Percentiles rank a stretch among this genome's conserved stretches.
Evolutionary conservation across 2,888 invertebrate species (phyloP).

Genomic region (Ecliptopera silaceata): DNA sequence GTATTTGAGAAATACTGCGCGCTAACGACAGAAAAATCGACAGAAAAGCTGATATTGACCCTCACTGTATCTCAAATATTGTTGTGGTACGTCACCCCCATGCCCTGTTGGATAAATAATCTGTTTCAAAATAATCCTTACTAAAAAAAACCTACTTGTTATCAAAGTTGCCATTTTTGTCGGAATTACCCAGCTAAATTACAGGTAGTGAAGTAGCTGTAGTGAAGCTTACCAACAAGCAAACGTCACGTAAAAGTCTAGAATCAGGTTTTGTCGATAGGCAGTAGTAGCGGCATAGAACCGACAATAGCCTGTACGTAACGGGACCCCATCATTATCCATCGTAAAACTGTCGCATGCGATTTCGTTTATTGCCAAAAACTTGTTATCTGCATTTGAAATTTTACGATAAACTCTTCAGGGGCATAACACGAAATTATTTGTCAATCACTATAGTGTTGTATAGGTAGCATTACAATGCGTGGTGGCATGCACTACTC

Average conservation of each 20-base stretch:
- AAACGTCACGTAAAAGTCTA: slow-evolving; percentile 11
- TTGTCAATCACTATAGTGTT: too few relatives aligned
- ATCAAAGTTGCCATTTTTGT: not conserved
- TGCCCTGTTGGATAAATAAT: too few relatives aligned
- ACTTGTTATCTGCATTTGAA: slow-evolving; percentile 8
- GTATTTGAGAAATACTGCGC: too few relatives aligned
- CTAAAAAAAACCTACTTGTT: too few relatives aligned
- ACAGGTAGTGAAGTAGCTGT: not conserved
- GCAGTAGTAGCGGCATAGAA: slow-evolving; percentile 11
- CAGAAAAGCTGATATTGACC: too few relatives aligned
- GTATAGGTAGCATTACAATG: too few relatives aligned
- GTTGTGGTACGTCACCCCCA: too few relatives aligned
- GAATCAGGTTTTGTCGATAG: slow-evolving; percentile 12
- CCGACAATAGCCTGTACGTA: slow-evolving; percentile 10
- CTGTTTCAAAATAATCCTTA: too few relatives aligned
- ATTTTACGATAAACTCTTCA: not conserved
- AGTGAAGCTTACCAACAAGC: slow-evolving; percentile 18
- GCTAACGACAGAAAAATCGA: too few relatives aligned
- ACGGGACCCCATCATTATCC: slow-evolving; percentile 13
- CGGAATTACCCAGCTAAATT: slow-evolving; percentile 3
- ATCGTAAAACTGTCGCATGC: slow-evolving; percentile 19
- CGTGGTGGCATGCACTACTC: too few relatives aligned
- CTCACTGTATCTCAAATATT: too few relatives aligned
- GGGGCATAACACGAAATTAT: too few relatives aligned
- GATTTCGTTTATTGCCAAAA: slow-evolving; percentile 19